These are phyloP conservation scores for Lethenteron reissneri DNA, from an alignment of 2,113 vertebrate genomes.

Conservation along the genomic window DNA sequence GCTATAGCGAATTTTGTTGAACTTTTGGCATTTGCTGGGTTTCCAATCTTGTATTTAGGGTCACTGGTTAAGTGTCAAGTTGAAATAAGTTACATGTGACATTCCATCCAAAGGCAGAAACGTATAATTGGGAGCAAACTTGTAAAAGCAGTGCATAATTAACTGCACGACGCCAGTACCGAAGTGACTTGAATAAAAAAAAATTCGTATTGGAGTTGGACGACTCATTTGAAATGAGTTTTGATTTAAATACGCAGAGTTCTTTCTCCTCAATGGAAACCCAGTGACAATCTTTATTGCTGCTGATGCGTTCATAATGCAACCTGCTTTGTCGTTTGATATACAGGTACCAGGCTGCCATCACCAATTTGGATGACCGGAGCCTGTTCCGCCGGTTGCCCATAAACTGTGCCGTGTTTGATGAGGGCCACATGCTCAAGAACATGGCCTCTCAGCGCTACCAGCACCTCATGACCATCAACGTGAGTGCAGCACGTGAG, in stretches of 20 bases:
- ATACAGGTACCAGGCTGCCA: conserved; percentile 56
- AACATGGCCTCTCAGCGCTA: conserved; percentile 85
- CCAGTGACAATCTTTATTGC: neutral
- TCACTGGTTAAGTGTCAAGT: too few relatives aligned
- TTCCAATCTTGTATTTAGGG: too few relatives aligned
- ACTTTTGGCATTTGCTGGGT: too few relatives aligned
- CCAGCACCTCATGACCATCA: conserved; percentile 79
- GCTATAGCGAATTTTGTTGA: too few relatives aligned
- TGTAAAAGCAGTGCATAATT: neutral
- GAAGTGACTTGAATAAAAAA: neutral
- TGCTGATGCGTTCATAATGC: neutral
- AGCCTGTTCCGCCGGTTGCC: conserved; percentile 53
- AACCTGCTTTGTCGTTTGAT: neutral
- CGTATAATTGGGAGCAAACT: too few relatives aligned
- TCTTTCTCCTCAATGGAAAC: too few relatives aligned
- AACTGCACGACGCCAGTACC: neutral
- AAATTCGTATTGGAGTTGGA: neutral
- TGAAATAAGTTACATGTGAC: too few relatives aligned
- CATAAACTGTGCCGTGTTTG: conserved; percentile 67
- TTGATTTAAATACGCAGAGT: too few relatives aligned
- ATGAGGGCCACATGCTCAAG: conserved; percentile 96
- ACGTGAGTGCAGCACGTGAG: conserved; percentile 27
- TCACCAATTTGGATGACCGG: conserved; percentile 57
- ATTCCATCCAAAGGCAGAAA: too few relatives aligned
- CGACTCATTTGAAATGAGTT: neutral